Evolutionary conservation across 2,113 vertebrate species (phyloP).

Genomic region (Desmodus rotundus): DNA sequence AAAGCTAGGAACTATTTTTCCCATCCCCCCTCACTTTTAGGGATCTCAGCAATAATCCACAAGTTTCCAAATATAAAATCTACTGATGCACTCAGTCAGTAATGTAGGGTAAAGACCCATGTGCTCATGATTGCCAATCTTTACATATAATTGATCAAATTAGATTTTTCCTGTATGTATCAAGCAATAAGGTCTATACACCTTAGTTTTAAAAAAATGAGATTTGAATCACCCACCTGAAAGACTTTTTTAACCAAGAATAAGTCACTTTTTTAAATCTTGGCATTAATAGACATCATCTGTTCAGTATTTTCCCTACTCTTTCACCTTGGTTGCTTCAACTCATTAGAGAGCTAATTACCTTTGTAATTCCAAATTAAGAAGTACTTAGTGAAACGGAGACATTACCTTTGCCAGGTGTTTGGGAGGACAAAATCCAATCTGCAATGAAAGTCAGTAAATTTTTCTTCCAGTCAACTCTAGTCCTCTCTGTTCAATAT

Average conservation of each 20-base stretch:
- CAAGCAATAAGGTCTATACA: not conserved
- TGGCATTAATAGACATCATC: constrained; percentile 5
- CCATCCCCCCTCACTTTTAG: not conserved
- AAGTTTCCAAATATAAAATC: not conserved
- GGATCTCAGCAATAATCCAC: not conserved
- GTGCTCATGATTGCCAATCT: not conserved
- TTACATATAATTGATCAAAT: not conserved
- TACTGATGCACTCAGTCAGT: not conserved
- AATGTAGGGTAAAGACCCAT: not conserved
- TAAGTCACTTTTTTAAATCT: not conserved
- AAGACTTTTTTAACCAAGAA: not conserved
- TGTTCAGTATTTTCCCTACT: not conserved
- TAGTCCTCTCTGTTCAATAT: not conserved
- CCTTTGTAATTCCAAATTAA: constrained; percentile 70
- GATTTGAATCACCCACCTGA: not conserved
- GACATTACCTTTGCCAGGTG: constrained; percentile 50
- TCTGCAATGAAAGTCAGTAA: not conserved
- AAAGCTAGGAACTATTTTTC: not conserved
- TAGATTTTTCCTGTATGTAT: not conserved
- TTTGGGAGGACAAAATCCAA: constrained; percentile 8
- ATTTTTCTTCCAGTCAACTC: not conserved
- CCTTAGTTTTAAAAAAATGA: not conserved
- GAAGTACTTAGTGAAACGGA: constrained; percentile 33
- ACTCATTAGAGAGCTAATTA: constrained; percentile 67
- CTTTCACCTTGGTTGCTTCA: constrained; percentile 47